These are phyloP conservation scores for Drosophila lacertosa DNA, from an alignment of 1,140 invertebrate species.

Conservation along the genomic window DNA sequence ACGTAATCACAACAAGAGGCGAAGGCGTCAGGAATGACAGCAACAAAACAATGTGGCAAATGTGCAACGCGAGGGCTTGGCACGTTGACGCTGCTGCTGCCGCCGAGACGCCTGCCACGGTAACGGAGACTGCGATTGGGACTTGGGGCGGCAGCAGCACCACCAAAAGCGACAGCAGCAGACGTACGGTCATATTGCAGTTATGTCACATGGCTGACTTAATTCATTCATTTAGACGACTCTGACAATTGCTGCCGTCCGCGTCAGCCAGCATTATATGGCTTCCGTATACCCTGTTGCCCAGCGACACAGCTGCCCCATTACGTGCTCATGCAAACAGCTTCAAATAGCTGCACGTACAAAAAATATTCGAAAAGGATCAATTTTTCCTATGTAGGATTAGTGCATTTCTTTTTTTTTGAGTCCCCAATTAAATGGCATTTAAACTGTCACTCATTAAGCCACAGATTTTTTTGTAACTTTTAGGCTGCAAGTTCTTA, in stretches of 20 bases:
- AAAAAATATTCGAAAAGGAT: too few relatives aligned
- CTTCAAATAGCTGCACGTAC: constrained; percentile 10
- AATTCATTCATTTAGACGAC: constrained; percentile 81
- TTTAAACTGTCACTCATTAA: too few relatives aligned
- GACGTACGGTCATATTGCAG: constrained; percentile 65
- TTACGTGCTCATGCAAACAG: too few relatives aligned
- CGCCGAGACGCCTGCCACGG: not conserved
- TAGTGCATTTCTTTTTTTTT: too few relatives aligned
- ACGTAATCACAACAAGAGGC: constrained; percentile 66
- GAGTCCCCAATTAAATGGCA: too few relatives aligned
- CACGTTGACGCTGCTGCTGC: constrained; percentile 21
- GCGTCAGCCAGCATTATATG: too few relatives aligned
- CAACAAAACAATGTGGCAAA: constrained; percentile 77
- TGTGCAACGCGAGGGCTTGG: constrained; percentile 61
- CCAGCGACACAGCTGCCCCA: constrained; percentile 66
- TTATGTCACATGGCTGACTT: constrained; percentile 80
- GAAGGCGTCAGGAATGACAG: constrained; percentile 51
- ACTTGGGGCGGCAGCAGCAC: not conserved
- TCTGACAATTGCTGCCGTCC: constrained; percentile 78
- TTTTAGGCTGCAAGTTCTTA: too few relatives aligned
- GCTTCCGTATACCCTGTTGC: too few relatives aligned
- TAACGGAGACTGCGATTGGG: constrained; percentile 4
- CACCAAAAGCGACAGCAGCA: not conserved
- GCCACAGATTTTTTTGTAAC: too few relatives aligned
- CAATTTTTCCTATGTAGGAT: too few relatives aligned